Percentiles rank a stretch among this genome's conserved stretches.
Conservation (phyloP, 2,888 invertebrate species). For the Mystacides longicornis region DNA sequence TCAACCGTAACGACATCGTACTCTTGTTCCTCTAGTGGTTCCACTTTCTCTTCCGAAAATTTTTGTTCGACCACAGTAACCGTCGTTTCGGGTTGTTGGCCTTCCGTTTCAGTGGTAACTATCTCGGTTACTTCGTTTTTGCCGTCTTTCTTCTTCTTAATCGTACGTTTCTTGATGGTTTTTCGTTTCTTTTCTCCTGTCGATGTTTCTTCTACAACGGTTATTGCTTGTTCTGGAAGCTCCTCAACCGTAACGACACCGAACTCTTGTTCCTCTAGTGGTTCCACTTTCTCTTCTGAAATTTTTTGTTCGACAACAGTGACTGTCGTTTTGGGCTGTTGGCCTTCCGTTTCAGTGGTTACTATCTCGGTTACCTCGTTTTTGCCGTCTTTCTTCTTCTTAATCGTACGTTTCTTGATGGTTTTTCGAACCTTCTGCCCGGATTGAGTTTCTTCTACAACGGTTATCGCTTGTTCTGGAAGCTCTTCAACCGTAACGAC, state of each 20-base stretch:
- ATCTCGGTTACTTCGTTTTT: conserved; percentile 34
- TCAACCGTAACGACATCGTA: conserved; percentile 29
- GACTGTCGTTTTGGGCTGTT: conserved; percentile 34
- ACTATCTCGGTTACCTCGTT: conserved; percentile 33
- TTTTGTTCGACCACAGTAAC: conserved; percentile 27
- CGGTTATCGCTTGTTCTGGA: not conserved
- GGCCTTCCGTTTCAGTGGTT: conserved; percentile 39
- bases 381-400: conserved; percentile 29
- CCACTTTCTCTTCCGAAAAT: conserved; percentile 29
- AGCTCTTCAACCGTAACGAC: conserved; percentile 29
- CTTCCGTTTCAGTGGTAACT: conserved; percentile 29
- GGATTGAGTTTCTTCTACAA: not conserved
- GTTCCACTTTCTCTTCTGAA: conserved; percentile 29
- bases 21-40: not conserved
- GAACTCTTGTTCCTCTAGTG: not conserved
- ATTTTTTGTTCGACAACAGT: conserved; percentile 27
- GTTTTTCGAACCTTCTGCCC: conserved; percentile 21
- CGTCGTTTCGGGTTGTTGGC: conserved; percentile 23
- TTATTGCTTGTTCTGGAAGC: conserved; percentile 25
- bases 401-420: conserved; percentile 38
- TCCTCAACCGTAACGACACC: conserved; percentile 26
- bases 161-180: conserved; percentile 30
- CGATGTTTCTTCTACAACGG: conserved; percentile 27
- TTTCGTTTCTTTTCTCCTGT: conserved; percentile 28
- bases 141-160: conserved; percentile 30